Base-by-base conservation (phyloP, 1,140 invertebrate genomes). In the Laupala kohalensis region DNA sequence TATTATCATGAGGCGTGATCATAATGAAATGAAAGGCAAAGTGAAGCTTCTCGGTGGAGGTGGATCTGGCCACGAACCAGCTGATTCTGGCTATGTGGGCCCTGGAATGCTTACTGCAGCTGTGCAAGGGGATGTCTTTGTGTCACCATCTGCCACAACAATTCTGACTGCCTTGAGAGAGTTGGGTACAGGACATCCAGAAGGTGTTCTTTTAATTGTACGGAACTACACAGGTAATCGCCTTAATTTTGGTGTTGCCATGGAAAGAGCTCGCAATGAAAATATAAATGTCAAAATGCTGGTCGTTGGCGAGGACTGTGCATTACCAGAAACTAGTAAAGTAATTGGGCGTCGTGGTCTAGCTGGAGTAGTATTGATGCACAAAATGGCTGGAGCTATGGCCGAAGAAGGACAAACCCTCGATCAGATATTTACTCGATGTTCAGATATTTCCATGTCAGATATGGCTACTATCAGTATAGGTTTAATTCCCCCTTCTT, bases 361-460 rank as follows among this genome's bases (percentile, higher is more conserved):
- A 25, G 82, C 83, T 75, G 88, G 88, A 9, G 83, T 84, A 25
- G 76, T 88, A 5, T 80, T 91, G 19, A 75, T 90, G 25, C 79
- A 83, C 72, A 90, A 89, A 83, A 86, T 90, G 69, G 87, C 87
- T 37, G 90, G 89, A 64, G 87, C 88, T 24, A 82, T 91, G 82
- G 84, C 88, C 19, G 86, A 90, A 77, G 76, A 82, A 71, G 83
- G 84, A 28, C 78, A 78, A 69, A 74, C 75, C 62, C 78, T 90
- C 27, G 76, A 84, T n/a, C 78, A 82, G 27, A 64, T 71, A 5
- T 71, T 71, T 15, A 19, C 62, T 4, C 15, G 23, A 23, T 71
- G 70, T 23, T 30, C 25, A 4, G n/a, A 23, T 27, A 37, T 25
- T 12, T 28, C 29, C 13, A 26, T 71, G 25, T 26, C 70, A 25